Percentiles rank a stretch among this genome's conserved stretches.
Evolutionary conservation across 2,113 vertebrate genomes (phyloP).

Genomic region (Cercopithecus mona): DNA sequence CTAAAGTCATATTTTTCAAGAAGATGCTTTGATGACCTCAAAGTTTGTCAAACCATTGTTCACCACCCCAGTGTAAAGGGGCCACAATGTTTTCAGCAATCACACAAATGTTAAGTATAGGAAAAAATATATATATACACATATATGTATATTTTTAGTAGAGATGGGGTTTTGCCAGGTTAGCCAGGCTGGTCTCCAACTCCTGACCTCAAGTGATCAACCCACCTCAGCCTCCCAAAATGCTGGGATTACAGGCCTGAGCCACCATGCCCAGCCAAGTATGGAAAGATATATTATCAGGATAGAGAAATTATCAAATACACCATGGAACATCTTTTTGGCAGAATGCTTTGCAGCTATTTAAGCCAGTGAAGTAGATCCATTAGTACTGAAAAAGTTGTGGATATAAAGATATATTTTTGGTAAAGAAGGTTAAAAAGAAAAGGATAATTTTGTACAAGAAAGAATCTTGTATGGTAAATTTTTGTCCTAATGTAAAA

Average conservation of each 20-base stretch:
- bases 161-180: too few species aligned
- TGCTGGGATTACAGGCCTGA: too few species aligned
- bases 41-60: not conserved
- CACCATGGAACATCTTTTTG: not conserved
- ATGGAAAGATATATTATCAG: not conserved
- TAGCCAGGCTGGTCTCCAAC: too few species aligned
- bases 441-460: not conserved
- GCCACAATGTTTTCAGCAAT: not conserved
- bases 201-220: too few species aligned
- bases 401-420: not conserved
- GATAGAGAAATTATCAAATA: not conserved
- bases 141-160: too few species aligned
- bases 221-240: too few species aligned
- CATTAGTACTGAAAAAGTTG: not conserved
- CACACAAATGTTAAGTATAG: not conserved
- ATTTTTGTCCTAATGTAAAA: not conserved
- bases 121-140: too few species aligned
- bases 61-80: not conserved
- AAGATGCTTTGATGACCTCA: conserved; percentile 6
- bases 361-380: not conserved
- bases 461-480: not conserved
- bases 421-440: not conserved
- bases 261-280: not conserved
- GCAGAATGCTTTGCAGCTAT: not conserved
- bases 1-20: not conserved